Evolutionary conservation across 2,888 invertebrate species (phyloP), one percentile per base, ranked within the genome.

Genomic region (Pseudanteris insignis): DNA sequence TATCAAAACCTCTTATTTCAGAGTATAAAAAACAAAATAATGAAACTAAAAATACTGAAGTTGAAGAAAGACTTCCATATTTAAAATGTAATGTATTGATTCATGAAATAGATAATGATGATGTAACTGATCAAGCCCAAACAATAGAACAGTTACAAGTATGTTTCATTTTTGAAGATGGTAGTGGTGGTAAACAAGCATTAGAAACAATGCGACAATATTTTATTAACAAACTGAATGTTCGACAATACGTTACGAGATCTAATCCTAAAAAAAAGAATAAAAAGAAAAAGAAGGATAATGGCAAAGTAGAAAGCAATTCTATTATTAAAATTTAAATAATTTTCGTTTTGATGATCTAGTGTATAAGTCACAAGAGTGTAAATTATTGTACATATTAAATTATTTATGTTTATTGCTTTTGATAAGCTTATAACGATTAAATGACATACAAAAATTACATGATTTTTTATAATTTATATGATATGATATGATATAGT

Each of bases 191-290:
- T 2, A 77, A 70, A 65, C 70, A 72, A 38, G 71, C 74, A 9
- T 44, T 80, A 21, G 77, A 78, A 65, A 74, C 71, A 2, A 59
- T 80, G 36, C 69, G 73, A 18, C 80, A 80, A 18, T 79, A 72
- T 62, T 61, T 80, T 12, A 72, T 78, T 38, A 80, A 80, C 43
- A 76, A 73, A 63, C 62, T 78, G 8, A 63, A 71, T 13, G 63
- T 77, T 12, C 67, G 74, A 13, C 69, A 74, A 33, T 71, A 67
- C 47, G 53, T 70, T 47, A 54, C 55, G 18, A 57, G 63, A 46
- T 5, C 30, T 11, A 2, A 5, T 8, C 26, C 36, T 36, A 55
- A 53, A 36, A 63, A 65, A 37, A 26, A 21, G 26, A 7, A 24
- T 1, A 50, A 59, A 25, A 34, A 44, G 51, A 65, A 62, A 43